Evolutionary conservation across 2,888 invertebrate genomes (phyloP).

Genomic region (Gonocerus acuteangulatus): DNA sequence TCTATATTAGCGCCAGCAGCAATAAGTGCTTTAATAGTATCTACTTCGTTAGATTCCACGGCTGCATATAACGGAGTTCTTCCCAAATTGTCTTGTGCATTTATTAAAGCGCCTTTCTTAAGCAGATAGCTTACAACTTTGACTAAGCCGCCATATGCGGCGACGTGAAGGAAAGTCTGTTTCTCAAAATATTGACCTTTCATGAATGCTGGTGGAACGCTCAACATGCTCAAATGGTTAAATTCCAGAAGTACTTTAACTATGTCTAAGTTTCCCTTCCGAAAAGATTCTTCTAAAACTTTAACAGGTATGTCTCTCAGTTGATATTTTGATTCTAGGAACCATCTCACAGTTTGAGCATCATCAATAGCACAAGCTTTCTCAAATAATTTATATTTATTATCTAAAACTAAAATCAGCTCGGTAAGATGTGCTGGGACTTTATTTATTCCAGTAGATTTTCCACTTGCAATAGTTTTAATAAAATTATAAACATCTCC

Average conservation of each 20-base stretch:
- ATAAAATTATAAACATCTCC: background rate
- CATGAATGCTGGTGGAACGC: background rate
- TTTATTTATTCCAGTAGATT: background rate
- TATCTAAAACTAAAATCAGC: constrained; percentile 3
- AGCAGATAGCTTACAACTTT: background rate
- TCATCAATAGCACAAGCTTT: background rate
- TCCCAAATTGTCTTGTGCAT: background rate
- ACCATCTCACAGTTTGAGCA: background rate
- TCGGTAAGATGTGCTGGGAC: background rate
- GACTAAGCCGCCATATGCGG: background rate
- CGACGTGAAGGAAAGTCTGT: constrained; percentile 9
- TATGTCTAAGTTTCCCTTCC: background rate
- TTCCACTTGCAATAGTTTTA: background rate
- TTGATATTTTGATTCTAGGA: background rate
- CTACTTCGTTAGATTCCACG: background rate
- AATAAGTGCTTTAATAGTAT: background rate
- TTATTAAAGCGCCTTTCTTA: background rate
- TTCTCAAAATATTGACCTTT: background rate
- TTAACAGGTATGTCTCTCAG: background rate
- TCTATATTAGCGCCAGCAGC: background rate
- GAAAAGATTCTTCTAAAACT: background rate
- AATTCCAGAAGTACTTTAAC: constrained; percentile 3
- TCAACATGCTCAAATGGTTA: background rate
- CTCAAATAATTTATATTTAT: constrained; percentile 8
- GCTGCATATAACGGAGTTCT: constrained; percentile 1